Evolutionary conservation across 2,797 vertebrate genomes (phyloP).

Genomic region (Dicrostonyx torquatus): DNA sequence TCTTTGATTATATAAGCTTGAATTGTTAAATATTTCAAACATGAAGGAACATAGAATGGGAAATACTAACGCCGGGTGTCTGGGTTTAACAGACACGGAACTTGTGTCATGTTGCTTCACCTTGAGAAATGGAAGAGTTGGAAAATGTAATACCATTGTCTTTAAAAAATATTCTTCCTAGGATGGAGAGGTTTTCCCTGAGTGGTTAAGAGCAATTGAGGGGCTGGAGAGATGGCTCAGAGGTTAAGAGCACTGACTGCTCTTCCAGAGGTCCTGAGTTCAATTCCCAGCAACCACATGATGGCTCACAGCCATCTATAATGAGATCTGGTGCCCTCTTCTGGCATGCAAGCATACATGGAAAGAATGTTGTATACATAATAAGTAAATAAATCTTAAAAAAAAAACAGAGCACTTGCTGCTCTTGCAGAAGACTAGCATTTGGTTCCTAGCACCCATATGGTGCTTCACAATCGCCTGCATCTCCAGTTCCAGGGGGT

Average conservation of each 20-base stretch:
- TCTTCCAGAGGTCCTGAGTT: no score
- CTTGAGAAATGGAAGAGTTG: background rate
- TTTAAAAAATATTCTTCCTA: background rate
- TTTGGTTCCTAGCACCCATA: background rate
- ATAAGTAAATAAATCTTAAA: no score
- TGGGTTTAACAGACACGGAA: background rate
- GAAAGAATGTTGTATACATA: no score
- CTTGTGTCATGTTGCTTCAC: background rate
- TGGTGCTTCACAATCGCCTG: background rate
- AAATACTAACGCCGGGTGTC: background rate
- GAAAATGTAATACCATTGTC: background rate
- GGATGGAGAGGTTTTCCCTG: background rate
- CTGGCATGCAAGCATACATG: no score
- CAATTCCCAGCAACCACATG: no score
- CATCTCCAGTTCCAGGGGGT: background rate
- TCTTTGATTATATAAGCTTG: background rate
- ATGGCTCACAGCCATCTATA: no score
- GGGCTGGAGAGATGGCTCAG: no score
- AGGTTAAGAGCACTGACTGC: no score
- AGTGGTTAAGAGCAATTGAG: background rate
- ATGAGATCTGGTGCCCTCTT: no score
- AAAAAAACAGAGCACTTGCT: no score
- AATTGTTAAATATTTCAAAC: slow-evolving; percentile 3
- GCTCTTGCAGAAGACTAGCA: background rate
- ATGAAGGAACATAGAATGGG: background rate